Evolutionary conservation across 2,113 vertebrate genomes (phyloP), one percentile per base, ranked within the genome.

Genomic region (Mohoua ochrocephala): DNA sequence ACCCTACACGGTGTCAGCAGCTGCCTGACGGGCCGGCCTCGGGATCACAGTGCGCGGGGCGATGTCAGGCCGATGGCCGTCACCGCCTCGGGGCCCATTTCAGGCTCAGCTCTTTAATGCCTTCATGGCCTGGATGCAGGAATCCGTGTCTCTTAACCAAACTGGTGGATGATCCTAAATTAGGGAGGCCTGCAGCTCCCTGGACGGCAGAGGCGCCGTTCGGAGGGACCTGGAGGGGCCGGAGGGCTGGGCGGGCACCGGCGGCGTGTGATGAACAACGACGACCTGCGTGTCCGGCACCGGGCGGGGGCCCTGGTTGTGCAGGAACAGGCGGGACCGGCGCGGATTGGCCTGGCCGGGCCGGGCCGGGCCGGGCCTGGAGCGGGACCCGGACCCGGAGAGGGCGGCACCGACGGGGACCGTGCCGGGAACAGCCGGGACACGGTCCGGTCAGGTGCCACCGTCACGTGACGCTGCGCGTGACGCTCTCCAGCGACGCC

Each of bases 381-480:
- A 57, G 22, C 35, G 12, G 39, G 23, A 9, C 7, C 21, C 17
- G 39, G 23, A 9, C 7, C 21, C 17, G 5, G 13, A 42, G 16
- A 22, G 7, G 30, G 16, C 8, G 20, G 30, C 13, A 30, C 67
- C 13, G 57, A 6, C 35, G 6, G 35, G 17, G 15, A 3, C 26
- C 26, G 14, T 3, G 8, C 6, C 14, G 7, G 53, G 23, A 39
- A 12, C 21, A 3, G 45, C 16, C 20, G 20, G 10, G 8, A 10
- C 16, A 5, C 6, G 18, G 17, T 28, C 4, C 28, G 3, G 12
- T 4, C 60, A 39, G 4, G 8, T 16, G 52, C 7, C 4, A 2
- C 9, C 4, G 2, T 35, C 68, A 33, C 33, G 47, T 61, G 81
- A 19, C 10, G 31, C 14, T 2, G 14, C 7, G 28, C 30, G 11